Conservation (phyloP, 1,140 invertebrate species). For the Adelges cooleyi region DNA sequence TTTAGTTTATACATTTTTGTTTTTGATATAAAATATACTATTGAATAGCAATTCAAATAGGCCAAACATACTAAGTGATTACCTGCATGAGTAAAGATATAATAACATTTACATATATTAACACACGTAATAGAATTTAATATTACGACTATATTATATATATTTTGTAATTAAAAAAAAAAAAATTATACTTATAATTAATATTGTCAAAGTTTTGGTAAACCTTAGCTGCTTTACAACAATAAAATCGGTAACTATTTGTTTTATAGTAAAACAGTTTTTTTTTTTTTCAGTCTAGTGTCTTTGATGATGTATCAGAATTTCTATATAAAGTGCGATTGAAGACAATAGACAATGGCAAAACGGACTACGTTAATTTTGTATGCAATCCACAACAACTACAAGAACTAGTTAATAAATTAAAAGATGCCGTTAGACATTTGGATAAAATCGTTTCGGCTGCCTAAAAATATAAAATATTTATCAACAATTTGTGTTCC, state of each 20-base stretch:
- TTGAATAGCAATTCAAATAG: too few species aligned
- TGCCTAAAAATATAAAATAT: slow-evolving; percentile 3
- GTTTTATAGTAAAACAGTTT: not conserved
- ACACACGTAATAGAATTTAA: too few species aligned
- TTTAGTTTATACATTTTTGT: too few species aligned
- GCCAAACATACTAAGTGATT: too few species aligned
- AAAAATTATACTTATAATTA: too few species aligned
- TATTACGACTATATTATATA: too few species aligned
- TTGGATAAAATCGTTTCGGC: slow-evolving; percentile 34
- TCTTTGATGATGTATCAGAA: slow-evolving; percentile 21
- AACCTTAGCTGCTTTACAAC: not conserved
- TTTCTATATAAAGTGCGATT: slow-evolving; percentile 22
- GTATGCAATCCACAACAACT: slow-evolving; percentile 25
- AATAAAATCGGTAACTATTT: not conserved
- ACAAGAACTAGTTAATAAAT: slow-evolving; percentile 23
- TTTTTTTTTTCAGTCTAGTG: slow-evolving; percentile 21
- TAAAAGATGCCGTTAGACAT: slow-evolving; percentile 29
- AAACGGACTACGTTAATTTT: slow-evolving; percentile 16
- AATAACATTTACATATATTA: too few species aligned
- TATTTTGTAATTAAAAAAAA: too few species aligned
- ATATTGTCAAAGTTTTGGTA: too few species aligned
- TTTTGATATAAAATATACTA: too few species aligned
- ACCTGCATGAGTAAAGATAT: too few species aligned
- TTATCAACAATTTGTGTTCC: too few species aligned
- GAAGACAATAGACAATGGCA: slow-evolving; percentile 7